Percentiles rank a stretch among this genome's conserved stretches.
Evolutionary conservation across 2,888 invertebrate genomes (phyloP).

Genomic region (Chironomus tentans): DNA sequence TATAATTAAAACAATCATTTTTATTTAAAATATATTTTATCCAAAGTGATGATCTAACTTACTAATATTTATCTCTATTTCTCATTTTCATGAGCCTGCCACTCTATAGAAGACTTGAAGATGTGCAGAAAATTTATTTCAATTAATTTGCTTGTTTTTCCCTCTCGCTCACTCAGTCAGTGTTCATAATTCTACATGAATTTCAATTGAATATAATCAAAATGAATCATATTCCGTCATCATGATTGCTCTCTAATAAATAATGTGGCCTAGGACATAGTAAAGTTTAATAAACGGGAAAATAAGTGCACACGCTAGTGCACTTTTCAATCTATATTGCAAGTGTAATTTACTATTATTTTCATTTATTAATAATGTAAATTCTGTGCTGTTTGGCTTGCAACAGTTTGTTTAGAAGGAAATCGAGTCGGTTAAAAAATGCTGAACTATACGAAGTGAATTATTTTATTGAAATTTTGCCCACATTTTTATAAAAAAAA

Average conservation of each 20-base stretch:
- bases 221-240: not conserved
- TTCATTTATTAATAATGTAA: not conserved
- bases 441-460: not conserved
- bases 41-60: not conserved
- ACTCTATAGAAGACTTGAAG: not conserved
- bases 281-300: not conserved
- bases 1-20: not conserved
- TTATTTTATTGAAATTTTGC: slow-evolving; percentile 7
- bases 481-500: slow-evolving; percentile 1
- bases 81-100: no score
- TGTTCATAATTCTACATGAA: not conserved
- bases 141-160: not conserved
- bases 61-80: not conserved
- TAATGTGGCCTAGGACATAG: not conserved
- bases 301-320: not conserved
- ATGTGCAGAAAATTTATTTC: not conserved
- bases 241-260: not conserved
- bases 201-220: not conserved
- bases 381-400: not conserved
- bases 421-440: not conserved
- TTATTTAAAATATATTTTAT: not conserved
- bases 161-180: not conserved
- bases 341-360: not conserved
- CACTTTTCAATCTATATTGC: not conserved
- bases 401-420: not conserved